These are phyloP conservation scores for Pammene fasciana DNA, from an alignment of 2,888 invertebrate genomes.

Conservation along the genomic window DNA sequence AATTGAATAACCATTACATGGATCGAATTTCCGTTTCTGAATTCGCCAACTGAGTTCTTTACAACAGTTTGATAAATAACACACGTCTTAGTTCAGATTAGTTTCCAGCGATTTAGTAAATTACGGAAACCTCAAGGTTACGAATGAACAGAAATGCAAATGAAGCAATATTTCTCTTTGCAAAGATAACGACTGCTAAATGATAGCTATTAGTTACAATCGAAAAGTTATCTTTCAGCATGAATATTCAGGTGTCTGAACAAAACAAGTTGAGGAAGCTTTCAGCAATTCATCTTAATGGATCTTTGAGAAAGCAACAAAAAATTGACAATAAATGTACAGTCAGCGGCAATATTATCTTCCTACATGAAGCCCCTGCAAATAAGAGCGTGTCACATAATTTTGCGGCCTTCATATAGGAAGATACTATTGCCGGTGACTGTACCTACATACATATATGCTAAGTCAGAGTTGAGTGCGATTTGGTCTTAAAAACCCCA, in stretches of 20 bases:
- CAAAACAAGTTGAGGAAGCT: conserved; percentile 27
- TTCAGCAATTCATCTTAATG: conserved; percentile 8
- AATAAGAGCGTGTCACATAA: too few relatives aligned
- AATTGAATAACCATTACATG: background rate
- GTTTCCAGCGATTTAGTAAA: conserved; percentile 25
- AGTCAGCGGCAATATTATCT: too few relatives aligned
- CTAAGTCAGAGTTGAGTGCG: too few relatives aligned
- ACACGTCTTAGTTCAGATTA: background rate
- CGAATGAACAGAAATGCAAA: conserved; percentile 33
- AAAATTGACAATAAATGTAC: too few relatives aligned
- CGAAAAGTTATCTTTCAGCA: conserved; percentile 24
- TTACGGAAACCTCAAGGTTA: conserved; percentile 38
- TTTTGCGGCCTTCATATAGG: too few relatives aligned
- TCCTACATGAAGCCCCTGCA: too few relatives aligned
- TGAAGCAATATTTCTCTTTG: conserved; percentile 37
- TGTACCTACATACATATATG: too few relatives aligned
- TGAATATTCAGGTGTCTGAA: conserved; percentile 28
- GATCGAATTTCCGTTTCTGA: background rate
- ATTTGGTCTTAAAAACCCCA: too few relatives aligned
- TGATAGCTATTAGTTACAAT: conserved; percentile 36
- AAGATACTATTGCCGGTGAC: too few relatives aligned
- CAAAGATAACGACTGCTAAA: conserved; percentile 36
- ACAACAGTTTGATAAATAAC: background rate
- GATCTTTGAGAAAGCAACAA: background rate
- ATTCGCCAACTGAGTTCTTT: background rate